These are phyloP conservation scores for Lasaia peninsularis DNA, from an alignment of 1,140 invertebrate species.

Conservation along the genomic window DNA sequence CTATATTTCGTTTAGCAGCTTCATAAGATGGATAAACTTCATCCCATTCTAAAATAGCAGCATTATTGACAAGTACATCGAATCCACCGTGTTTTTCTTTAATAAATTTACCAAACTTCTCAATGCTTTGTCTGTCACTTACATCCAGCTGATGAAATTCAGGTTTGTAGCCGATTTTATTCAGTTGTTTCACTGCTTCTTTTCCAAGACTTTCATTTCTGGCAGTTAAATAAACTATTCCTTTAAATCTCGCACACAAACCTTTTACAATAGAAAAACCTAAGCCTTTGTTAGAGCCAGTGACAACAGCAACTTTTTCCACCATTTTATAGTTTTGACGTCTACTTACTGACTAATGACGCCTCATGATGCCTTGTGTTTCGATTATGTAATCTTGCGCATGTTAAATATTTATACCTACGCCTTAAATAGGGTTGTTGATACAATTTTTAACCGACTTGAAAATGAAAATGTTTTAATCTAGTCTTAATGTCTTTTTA, in stretches of 20 bases:
- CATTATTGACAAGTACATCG: conserved; percentile 91
- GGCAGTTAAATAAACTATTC: conserved; percentile 83
- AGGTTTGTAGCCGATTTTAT: conserved; percentile 74
- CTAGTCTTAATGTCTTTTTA: no score
- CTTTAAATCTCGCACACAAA: conserved; percentile 80
- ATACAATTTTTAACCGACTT: no score
- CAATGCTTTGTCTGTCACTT: conserved; percentile 78
- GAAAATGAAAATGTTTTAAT: no score
- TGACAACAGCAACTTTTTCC: conserved; percentile 78
- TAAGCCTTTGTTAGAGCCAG: conserved; percentile 87
- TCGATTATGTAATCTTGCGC: no score
- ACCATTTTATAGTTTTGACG: conserved; percentile 35
- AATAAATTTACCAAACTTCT: conserved; percentile 79
- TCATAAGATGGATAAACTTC: conserved; percentile 81
- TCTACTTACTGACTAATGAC: neutral
- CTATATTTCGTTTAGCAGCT: conserved; percentile 83
- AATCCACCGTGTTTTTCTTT: conserved; percentile 83
- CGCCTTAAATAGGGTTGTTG: neutral
- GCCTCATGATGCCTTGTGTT: no score
- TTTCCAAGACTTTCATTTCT: conserved; percentile 77
- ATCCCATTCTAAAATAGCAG: conserved; percentile 85
- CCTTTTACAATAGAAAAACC: conserved; percentile 84
- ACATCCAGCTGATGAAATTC: conserved; percentile 85
- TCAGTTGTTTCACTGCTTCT: conserved; percentile 78
- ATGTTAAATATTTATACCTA: no score